phyloP scores from a whole-genome alignment of 2,797 vertebrate species.

The Staurois parvus region DNA sequence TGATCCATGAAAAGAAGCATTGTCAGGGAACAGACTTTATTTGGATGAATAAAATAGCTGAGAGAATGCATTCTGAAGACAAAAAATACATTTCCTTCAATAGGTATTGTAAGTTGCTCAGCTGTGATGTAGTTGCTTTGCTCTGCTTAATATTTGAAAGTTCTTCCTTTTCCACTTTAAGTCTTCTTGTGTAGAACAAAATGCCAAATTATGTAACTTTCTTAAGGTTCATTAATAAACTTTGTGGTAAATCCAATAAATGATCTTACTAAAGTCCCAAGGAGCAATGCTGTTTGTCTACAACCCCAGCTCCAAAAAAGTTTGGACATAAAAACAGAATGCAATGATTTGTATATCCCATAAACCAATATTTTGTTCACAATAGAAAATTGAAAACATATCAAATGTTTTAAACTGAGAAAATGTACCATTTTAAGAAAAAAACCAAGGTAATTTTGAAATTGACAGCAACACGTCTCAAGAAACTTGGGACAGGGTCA shows the following conservation, averaged over 20 bases:
- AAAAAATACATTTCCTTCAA: not conserved
- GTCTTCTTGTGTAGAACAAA: too few species aligned
- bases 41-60: constrained; percentile 28
- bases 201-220: not conserved
- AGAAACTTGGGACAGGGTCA: too few species aligned
- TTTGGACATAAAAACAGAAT: too few species aligned
- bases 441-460: too few species aligned
- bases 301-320: too few species aligned
- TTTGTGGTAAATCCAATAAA: not conserved
- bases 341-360: too few species aligned
- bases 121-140: not conserved
- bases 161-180: not conserved
- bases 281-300: not conserved
- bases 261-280: not conserved
- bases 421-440: too few species aligned
- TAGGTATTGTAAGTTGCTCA: not conserved
- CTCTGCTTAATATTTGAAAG: not conserved
- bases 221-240: not conserved
- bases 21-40: constrained; percentile 35
- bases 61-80: constrained; percentile 8
- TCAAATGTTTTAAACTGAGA: too few species aligned
- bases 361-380: too few species aligned
- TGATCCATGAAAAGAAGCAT: constrained; percentile 33
- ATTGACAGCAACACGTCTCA: too few species aligned
- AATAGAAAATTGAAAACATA: too few species aligned